A percentile compares a stretch with the other conserved stretches of the same genome.
Evolutionary conservation across 2,797 vertebrate species (phyloP).

Genomic region (Anomalospiza imberbis): DNA sequence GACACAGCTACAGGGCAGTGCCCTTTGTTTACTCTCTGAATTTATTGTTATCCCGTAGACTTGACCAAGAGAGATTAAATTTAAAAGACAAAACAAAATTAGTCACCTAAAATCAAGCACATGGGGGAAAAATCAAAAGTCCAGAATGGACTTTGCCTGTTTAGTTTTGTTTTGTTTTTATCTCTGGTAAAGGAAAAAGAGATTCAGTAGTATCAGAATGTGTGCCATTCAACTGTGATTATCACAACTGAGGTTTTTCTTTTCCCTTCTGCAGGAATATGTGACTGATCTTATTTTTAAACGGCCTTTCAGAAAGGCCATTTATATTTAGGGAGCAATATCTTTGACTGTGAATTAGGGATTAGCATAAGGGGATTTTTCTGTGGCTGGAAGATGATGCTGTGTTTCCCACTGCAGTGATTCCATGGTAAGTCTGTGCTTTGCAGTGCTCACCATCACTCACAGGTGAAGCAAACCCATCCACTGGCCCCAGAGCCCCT

Average conservation of each 20-base stretch:
- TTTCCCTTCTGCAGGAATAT: neutral
- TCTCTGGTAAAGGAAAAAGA: neutral
- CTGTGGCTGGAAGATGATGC: neutral
- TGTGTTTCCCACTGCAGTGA: neutral
- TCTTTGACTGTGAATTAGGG: slow-evolving; percentile 16
- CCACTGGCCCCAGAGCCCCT: neutral
- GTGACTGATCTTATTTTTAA: neutral
- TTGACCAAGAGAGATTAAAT: neutral
- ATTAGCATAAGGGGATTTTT: neutral
- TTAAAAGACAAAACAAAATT: neutral
- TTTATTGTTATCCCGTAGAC: neutral
- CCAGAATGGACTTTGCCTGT: neutral
- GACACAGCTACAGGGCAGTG: neutral
- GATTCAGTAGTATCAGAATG: neutral
- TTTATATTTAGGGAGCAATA: slow-evolving; percentile 11
- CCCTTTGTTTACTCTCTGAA: neutral
- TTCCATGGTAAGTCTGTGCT: neutral
- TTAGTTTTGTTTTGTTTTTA: neutral
- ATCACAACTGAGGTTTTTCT: neutral
- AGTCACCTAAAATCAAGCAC: neutral
- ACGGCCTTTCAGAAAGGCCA: neutral
- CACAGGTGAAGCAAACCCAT: slow-evolving; percentile 26
- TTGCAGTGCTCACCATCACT: neutral
- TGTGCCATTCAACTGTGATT: neutral
- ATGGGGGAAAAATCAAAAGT: neutral